Evolutionary conservation across 1,140 invertebrate species (phyloP).

Genomic region (Probaryconus sp.): DNA sequence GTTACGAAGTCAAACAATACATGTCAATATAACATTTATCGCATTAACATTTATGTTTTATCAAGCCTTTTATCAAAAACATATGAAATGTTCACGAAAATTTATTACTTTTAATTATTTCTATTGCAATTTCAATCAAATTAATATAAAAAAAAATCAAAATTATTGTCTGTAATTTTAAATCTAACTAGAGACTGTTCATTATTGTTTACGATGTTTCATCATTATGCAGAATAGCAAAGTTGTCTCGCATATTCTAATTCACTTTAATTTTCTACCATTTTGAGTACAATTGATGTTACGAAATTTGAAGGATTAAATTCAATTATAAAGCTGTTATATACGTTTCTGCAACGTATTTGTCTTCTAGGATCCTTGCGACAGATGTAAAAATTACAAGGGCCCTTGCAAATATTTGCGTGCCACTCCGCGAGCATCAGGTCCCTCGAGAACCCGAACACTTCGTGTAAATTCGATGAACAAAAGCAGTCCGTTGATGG

Average conservation of each 20-base stretch:
- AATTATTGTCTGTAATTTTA: too few species aligned
- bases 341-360: constrained; percentile 10
- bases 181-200: too few species aligned
- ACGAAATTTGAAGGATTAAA: constrained; percentile 36
- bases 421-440: constrained; percentile 4
- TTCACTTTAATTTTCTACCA: constrained; percentile 48
- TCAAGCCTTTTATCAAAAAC: too few species aligned
- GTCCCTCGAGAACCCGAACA: constrained; percentile 4
- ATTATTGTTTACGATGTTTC: constrained; percentile 41
- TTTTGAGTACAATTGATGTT: constrained; percentile 24
- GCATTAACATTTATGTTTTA: too few species aligned
- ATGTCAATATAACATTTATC: background rate
- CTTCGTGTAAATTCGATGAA: constrained; percentile 2
- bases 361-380: background rate
- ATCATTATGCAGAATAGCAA: constrained; percentile 39
- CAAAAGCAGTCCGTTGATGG: constrained; percentile 1
- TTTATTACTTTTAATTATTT: too few species aligned
- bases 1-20: background rate
- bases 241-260: constrained; percentile 42
- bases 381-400: constrained; percentile 30
- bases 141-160: too few species aligned
- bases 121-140: too few species aligned
- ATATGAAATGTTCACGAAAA: too few species aligned
- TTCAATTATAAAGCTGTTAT: constrained; percentile 35
- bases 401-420: constrained; percentile 32